Conservation (phyloP, 2,113 vertebrate genomes). For the Apodemus sylvaticus region DNA sequence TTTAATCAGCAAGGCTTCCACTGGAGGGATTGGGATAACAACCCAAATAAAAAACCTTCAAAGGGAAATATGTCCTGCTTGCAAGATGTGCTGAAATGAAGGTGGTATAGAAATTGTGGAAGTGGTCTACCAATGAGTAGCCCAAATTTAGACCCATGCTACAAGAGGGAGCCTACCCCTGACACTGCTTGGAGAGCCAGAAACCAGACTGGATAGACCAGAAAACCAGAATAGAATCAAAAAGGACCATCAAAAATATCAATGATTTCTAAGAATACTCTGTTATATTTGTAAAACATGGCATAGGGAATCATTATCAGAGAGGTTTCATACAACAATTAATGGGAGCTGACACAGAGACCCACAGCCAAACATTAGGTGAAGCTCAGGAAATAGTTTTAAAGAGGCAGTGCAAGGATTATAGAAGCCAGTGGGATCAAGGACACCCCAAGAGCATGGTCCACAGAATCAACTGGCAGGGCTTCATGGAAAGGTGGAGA, state of each 20-base stretch:
- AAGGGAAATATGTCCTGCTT: background rate
- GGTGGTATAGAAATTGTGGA: background rate
- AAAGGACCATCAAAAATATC: background rate
- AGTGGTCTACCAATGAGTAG: background rate
- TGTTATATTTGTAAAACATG: background rate
- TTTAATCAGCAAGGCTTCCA: background rate
- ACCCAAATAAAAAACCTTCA: too few relatives aligned
- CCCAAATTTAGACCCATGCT: background rate
- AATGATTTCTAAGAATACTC: background rate
- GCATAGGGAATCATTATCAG: background rate
- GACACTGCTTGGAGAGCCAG: background rate
- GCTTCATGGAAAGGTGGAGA: rapidly evolving
- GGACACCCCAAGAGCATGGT: background rate
- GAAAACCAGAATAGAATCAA: background rate
- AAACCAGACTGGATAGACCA: background rate
- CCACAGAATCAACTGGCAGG: background rate
- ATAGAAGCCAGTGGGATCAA: background rate
- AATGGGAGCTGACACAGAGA: background rate
- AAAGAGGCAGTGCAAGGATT: background rate
- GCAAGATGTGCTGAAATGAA: background rate
- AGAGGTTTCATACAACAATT: background rate
- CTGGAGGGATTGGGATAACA: background rate
- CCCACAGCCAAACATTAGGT: background rate
- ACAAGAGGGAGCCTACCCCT: background rate
- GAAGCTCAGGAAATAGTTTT: background rate